Evolutionary conservation across 2,797 vertebrate genomes (phyloP).

Genomic region (Sphenopsis melanotis): DNA sequence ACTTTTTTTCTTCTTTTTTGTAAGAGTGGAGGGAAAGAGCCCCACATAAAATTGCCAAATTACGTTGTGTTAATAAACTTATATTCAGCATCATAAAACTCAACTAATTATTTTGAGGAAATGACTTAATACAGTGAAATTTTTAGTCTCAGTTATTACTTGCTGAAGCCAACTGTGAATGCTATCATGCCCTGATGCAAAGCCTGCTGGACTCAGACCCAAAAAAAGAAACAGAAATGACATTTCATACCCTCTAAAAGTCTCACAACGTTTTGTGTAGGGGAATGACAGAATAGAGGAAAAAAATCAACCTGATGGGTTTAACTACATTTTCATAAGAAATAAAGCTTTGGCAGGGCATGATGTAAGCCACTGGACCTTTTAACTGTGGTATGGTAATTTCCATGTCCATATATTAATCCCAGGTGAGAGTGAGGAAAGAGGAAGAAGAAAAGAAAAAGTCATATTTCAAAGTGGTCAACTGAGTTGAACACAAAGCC

Average conservation of each 20-base stretch:
- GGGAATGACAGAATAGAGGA: not conserved
- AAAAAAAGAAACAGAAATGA: not conserved
- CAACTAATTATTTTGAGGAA: constrained; percentile 42
- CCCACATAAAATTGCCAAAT: not conserved
- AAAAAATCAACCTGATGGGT: not conserved
- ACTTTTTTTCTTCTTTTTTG: not conserved
- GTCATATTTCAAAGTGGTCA: not conserved
- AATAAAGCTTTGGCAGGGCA: not conserved
- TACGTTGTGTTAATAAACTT: constrained; percentile 11
- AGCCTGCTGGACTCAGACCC: not conserved
- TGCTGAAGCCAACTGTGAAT: not conserved
- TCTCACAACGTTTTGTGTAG: not conserved
- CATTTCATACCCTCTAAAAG: not conserved
- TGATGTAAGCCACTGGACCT: not conserved
- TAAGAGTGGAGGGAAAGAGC: fast-evolving
- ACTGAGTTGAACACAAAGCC: not conserved
- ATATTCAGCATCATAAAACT: not conserved
- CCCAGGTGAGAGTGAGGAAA: not conserved
- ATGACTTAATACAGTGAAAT: not conserved
- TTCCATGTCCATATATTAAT: not conserved
- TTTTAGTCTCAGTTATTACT: not conserved
- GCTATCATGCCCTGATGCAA: not conserved
- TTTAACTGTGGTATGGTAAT: not conserved
- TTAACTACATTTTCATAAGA: not conserved
- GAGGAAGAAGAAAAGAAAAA: not conserved